Evolutionary conservation across 2,797 vertebrate species (phyloP), one percentile per base, ranked within the genome.

Genomic region (Enteromius paludinosus): DNA sequence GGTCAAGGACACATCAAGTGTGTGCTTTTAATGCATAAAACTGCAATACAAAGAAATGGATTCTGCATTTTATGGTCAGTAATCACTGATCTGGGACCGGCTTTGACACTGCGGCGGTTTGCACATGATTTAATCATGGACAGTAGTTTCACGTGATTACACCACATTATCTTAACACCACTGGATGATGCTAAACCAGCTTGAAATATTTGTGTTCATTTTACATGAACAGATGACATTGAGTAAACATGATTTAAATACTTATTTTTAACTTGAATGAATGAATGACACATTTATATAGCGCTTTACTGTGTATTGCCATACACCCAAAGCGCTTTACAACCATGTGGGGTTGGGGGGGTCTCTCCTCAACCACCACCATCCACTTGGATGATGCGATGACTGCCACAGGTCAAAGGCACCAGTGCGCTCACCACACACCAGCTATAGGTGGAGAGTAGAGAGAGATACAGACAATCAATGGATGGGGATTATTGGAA

Each of bases 11-110:
- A 86, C 87, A 82, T 80, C 92, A 92, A 92, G 83, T 87, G 87
- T 90, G 92, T 89, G 87, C 89, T 94, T 94, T 92, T 93, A 93
- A 94, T 93, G 90, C 91, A 93, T 92, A 89, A 89, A 91, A 90
- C 89, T 69, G 84, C 61, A 9, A 87, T 49, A 87, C 82, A 81
- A 88, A 41, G 41, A 88, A 87, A 89, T 87, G 61, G 76, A 84
- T 83, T 70, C 84, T 83, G 86, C 84, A 81, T 84, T 89, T 90
- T 87, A 90, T 88, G 86, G 88, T 86, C 73, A 78, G 83, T 89
- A 88, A 90, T 92, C 87, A 90, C 82, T 12, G 17, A 84, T 90
- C 88, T 90, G 86, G 90, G 89, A 41, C 14, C 15, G 8, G 18
- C 52, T 80, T 71, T 87, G 83, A 82, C 68, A 85, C 81, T 87